Evolutionary conservation across 2,888 invertebrate genomes (phyloP), one percentile per base, ranked within the genome.

Genomic region (Trachelus iudaicus): DNA sequence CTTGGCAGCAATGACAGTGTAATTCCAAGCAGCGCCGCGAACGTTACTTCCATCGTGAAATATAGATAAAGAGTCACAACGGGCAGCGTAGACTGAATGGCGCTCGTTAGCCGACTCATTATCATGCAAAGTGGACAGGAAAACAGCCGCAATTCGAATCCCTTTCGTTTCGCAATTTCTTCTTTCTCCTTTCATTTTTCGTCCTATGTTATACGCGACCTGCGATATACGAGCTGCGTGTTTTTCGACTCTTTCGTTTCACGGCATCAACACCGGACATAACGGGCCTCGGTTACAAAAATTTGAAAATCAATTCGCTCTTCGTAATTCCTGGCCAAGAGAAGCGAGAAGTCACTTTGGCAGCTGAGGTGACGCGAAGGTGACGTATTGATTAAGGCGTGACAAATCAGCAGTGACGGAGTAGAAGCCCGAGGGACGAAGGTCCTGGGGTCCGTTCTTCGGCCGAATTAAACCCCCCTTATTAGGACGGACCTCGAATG

Each of bases 81-180:
- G 71, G 31, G 71, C 71, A 34, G 31, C 31, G 71, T 30, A 81
- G 80, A 82, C 84, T 87, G 86, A 87, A 88, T 86, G 80, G 83
- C 81, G 84, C 85, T 88, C 86, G 86, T 88, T 88, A 88, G 85
- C 82, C 82, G 82, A 84, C 84, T 88, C 85, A 85, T 85, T 87
- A 86, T 84, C 83, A 84, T 85, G 86, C 82, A 85, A 87, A 85
- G 84, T 83, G 83, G 83, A 85, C 82, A 80, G 80, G 84, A 87
- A 86, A 85, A 83, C 83, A 83, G 77, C 75, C 73, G 74, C 73
- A 75, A 76, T 73, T 78, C 73, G 75, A 73, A 69, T 76, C 76
- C 77, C 76, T 81, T 81, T 80, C 79, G 77, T 78, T 80, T 78
- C 71, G 35, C 68, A 37, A 31, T 33, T 75, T 74, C 73, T n/a